Conservation (phyloP, 2,113 vertebrate species). For the Ploceus nigricollis region DNA sequence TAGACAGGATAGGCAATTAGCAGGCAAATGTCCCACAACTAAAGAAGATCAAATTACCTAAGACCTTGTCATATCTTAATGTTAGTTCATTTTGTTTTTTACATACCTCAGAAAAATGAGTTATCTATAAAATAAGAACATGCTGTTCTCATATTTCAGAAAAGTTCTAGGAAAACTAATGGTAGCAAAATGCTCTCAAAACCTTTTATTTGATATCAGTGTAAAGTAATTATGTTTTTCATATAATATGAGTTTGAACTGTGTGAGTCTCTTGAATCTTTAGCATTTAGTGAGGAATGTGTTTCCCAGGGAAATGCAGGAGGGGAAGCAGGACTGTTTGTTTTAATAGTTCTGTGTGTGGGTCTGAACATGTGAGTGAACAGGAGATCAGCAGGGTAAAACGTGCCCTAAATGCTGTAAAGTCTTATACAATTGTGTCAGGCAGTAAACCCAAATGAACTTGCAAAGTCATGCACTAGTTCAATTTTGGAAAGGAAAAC, state of each 20-base stretch:
- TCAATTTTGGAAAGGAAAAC: conserved; percentile 71
- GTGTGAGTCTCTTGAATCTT: not conserved
- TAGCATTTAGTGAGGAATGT: not conserved
- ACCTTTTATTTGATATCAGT: not conserved
- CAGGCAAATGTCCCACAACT: not conserved
- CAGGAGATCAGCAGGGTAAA: conserved; percentile 56
- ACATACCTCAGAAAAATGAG: not conserved
- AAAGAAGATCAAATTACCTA: not conserved
- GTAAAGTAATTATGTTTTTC: not conserved
- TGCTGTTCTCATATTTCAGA: not conserved
- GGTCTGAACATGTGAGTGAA: not conserved
- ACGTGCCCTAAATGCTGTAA: conserved; percentile 57
- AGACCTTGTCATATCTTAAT: not conserved
- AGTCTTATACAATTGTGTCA: conserved; percentile 60
- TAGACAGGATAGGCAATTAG: not conserved
- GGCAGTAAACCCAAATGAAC: conserved; percentile 71
- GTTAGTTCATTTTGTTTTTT: not conserved
- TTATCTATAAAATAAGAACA: not conserved
- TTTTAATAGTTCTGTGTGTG: conserved; percentile 3
- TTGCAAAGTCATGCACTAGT: conserved; percentile 72
- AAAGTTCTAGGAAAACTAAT: not conserved
- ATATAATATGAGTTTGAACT: not conserved
- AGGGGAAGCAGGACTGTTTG: not conserved
- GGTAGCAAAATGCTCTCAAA: conserved; percentile 4
- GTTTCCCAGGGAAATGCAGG: not conserved